These are phyloP conservation scores for Tachina fera DNA, from an alignment of 2,888 invertebrate species.

Conservation along the genomic window DNA sequence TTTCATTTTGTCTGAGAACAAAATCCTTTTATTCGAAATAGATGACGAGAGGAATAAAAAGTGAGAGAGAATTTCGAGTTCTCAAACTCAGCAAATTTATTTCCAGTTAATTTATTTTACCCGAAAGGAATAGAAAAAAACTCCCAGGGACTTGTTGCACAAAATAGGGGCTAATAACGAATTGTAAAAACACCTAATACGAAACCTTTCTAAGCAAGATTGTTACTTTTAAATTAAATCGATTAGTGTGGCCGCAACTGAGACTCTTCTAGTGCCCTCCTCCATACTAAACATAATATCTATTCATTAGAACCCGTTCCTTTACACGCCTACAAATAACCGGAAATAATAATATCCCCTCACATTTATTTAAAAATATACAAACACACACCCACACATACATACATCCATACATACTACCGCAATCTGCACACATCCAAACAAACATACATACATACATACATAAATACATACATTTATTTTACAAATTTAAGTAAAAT, in stretches of 20 bases:
- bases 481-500: constrained; percentile 65
- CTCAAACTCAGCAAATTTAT: too few species aligned
- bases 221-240: not conserved
- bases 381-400: not conserved
- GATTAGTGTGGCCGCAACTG: constrained; percentile 3
- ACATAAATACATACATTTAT: constrained; percentile 60
- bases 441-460: constrained; percentile 48
- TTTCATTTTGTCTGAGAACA: too few species aligned
- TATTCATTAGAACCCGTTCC: constrained; percentile 7
- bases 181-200: too few species aligned
- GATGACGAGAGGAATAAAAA: too few species aligned
- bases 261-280: constrained; percentile 15
- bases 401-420: constrained; percentile 22
- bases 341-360: not conserved
- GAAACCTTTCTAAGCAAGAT: too few species aligned
- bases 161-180: too few species aligned
- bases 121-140: too few species aligned
- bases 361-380: constrained; percentile 1
- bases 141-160: too few species aligned
- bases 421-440: constrained; percentile 23
- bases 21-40: too few species aligned
- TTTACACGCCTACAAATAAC: not conserved
- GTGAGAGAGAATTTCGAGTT: too few species aligned
- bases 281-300: not conserved
- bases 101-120: too few species aligned